Percentiles rank a stretch among this genome's conserved stretches.
phyloP scores from a whole-genome alignment of 2,888 invertebrate species.

The Coelogynopora nodosa region DNA sequence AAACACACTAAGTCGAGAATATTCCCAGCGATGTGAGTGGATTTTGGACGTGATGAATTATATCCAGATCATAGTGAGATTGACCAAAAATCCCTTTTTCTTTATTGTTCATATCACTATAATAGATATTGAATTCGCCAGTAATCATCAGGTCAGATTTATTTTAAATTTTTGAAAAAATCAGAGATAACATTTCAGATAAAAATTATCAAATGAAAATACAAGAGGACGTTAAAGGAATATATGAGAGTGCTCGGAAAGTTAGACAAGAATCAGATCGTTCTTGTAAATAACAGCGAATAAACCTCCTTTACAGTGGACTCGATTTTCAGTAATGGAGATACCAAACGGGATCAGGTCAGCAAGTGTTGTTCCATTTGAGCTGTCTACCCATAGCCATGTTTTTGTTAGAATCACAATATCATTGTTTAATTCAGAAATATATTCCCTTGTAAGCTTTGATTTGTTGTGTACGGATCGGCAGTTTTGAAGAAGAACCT shows the following conservation, averaged over 20 bases:
- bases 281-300: too few species aligned
- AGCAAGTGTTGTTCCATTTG: not conserved
- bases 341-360: not conserved
- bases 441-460: not conserved
- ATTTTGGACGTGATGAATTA: constrained; percentile 19
- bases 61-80: constrained; percentile 9
- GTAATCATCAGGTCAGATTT: not conserved
- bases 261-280: too few species aligned
- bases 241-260: too few species aligned
- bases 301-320: too few species aligned
- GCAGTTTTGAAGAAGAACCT: not conserved
- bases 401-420: not conserved
- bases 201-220: not conserved
- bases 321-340: too few species aligned
- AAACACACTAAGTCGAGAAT: not conserved
- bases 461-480: not conserved
- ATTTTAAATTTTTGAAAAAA: not conserved
- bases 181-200: constrained; percentile 10
- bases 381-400: not conserved
- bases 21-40: constrained; percentile 19
- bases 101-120: constrained; percentile 10
- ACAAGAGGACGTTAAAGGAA: not conserved
- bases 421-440: not conserved
- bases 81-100: not conserved
- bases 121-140: constrained; percentile 12